phyloP scores from a whole-genome alignment of 2,113 vertebrate genomes.

The Salvelinus fontinalis region DNA sequence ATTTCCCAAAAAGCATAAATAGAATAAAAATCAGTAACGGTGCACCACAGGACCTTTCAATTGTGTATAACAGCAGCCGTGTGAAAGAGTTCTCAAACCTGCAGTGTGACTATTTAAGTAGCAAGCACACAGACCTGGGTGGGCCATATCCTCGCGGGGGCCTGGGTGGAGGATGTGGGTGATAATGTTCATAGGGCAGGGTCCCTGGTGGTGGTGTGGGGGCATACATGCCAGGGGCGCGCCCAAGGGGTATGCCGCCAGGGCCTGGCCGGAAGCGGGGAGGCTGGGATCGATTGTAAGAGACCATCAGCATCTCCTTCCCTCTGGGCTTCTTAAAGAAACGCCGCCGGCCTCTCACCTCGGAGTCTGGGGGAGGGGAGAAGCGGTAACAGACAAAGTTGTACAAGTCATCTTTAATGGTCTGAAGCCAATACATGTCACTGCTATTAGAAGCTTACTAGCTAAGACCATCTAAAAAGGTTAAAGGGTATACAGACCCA shows the following conservation, averaged over 20 bases:
- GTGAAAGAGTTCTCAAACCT: neutral
- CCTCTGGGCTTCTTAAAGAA: constrained; percentile 88
- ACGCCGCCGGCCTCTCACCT: constrained; percentile 76
- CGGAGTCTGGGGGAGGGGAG: constrained; percentile 73
- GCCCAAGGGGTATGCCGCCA: constrained; percentile 54
- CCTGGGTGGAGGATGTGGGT: constrained; percentile 69
- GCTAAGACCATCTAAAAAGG: too few species aligned
- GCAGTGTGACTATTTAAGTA: neutral
- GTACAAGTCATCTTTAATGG: neutral
- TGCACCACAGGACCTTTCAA: too few species aligned
- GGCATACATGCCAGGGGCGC: constrained; percentile 54
- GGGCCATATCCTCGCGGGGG: constrained; percentile 75
- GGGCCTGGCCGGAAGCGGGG: constrained; percentile 80
- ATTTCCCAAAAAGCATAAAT: neutral
- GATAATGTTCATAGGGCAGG: constrained; percentile 73
- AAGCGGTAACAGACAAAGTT: too few species aligned
- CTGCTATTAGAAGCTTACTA: too few species aligned
- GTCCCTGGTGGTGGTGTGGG: constrained; percentile 53
- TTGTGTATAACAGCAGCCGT: neutral
- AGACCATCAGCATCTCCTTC: constrained; percentile 81
- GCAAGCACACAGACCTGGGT: constrained; percentile 74
- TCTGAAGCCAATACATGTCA: too few species aligned
- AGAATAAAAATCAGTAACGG: too few species aligned
- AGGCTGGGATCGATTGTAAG: constrained; percentile 74
- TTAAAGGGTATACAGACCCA: constrained; percentile 67